phyloP scores from a whole-genome alignment of 2,888 invertebrate genomes.

The Macropis europaea region DNA sequence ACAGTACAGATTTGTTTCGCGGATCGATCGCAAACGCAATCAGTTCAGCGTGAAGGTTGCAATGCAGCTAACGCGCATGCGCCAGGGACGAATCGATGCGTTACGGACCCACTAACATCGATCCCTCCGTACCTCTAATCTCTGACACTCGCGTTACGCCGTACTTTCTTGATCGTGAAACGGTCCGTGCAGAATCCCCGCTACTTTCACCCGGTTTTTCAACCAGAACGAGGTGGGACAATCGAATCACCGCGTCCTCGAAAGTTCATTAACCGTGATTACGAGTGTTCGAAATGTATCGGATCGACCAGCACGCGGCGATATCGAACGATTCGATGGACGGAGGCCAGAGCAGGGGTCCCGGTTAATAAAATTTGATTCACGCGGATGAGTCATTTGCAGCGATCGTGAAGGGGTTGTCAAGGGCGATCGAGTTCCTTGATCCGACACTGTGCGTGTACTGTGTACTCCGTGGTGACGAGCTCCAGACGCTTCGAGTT shows the following conservation, averaged over 20 bases:
- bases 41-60: not conserved
- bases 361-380: slow-evolving; percentile 44
- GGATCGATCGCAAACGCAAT: slow-evolving; percentile 20
- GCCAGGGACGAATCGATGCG: slow-evolving; percentile 55
- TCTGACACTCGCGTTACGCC: slow-evolving; percentile 3
- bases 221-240: slow-evolving; percentile 11
- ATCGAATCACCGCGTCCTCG: slow-evolving; percentile 7
- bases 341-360: not conserved
- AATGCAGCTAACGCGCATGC: slow-evolving; percentile 37
- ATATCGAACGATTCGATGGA: not conserved
- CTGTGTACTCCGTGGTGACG: slow-evolving; percentile 18
- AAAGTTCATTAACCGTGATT: slow-evolving; percentile 16
- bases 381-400: slow-evolving; percentile 48
- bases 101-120: slow-evolving; percentile 17
- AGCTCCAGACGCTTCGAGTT: slow-evolving; percentile 2
- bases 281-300: not conserved
- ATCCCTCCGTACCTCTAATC: slow-evolving; percentile 11
- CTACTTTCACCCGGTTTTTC: slow-evolving; percentile 39
- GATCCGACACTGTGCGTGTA: slow-evolving; percentile 52
- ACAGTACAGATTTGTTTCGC: too few species aligned
- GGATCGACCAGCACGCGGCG: not conserved
- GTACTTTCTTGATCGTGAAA: slow-evolving; percentile 26
- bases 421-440: slow-evolving; percentile 57
- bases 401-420: slow-evolving; percentile 32
- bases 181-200: slow-evolving; percentile 4